These are phyloP conservation scores for Takifugu bimaculatus DNA, from an alignment of 2,113 vertebrate genomes.

Conservation along the genomic window DNA sequence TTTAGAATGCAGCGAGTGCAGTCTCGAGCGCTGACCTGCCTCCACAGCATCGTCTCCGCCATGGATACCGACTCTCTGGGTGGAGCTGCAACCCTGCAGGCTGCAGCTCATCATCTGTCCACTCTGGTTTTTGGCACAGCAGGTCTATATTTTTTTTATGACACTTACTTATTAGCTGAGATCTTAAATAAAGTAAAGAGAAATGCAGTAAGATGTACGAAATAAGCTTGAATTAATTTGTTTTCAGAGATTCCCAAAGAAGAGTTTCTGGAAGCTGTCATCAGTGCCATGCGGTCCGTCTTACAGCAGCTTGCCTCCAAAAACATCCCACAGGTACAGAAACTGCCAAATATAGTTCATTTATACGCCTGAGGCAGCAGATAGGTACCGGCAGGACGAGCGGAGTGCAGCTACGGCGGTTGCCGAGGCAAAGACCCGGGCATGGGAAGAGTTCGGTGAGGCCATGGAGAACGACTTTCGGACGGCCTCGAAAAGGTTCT, in stretches of 20 bases:
- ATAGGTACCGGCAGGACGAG: too few relatives aligned
- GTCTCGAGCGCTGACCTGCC: constrained; percentile 87
- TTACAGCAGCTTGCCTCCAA: constrained; percentile 91
- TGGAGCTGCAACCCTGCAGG: constrained; percentile 82
- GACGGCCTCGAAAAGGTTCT: too few relatives aligned
- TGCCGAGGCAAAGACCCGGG: too few relatives aligned
- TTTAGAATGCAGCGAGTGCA: constrained; percentile 85
- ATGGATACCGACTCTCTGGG: constrained; percentile 88
- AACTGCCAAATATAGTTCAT: too few relatives aligned
- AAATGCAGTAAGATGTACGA: background rate
- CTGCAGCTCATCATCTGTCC: constrained; percentile 85
- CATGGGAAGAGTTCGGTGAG: too few relatives aligned
- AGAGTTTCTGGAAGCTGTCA: constrained; percentile 93
- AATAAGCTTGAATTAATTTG: background rate
- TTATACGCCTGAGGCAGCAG: too few relatives aligned
- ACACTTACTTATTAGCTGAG: background rate
- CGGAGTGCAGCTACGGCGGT: too few relatives aligned
- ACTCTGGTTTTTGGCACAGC: constrained; percentile 81
- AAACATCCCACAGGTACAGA: constrained; percentile 86
- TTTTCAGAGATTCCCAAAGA: constrained; percentile 82
- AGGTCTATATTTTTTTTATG: constrained; percentile 69
- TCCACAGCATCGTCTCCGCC: constrained; percentile 88
- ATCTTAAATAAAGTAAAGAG: background rate
- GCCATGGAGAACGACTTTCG: too few relatives aligned
- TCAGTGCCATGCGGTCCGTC: constrained; percentile 88